Evolutionary conservation across 2,888 invertebrate species (phyloP).

Genomic region (Plusia festucae): DNA sequence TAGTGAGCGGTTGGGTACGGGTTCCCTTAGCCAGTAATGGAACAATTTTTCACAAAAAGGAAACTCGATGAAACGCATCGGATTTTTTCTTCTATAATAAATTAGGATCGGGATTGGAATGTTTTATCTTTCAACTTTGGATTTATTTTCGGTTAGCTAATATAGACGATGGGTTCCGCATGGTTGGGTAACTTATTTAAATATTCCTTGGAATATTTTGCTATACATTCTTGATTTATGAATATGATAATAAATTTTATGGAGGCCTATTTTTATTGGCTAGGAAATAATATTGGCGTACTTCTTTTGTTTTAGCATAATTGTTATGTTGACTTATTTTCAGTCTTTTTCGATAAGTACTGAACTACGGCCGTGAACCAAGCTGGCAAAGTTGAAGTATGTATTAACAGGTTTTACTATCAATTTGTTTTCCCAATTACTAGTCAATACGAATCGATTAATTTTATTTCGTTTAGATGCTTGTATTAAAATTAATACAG

Average conservation of each 20-base stretch:
- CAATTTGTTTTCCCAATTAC: no score
- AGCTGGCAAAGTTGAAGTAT: no score
- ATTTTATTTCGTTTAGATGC: not conserved
- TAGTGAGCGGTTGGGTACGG: conserved; percentile 71
- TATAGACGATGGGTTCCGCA: conserved; percentile 45
- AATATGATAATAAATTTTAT: not conserved
- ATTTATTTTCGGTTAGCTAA: conserved; percentile 49
- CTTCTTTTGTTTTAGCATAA: no score
- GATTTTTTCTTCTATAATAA: conserved; percentile 76
- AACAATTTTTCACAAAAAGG: conserved; percentile 84
- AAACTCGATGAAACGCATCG: conserved; percentile 78
- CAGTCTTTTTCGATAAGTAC: no score
- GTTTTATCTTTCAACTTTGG: conserved; percentile 66
- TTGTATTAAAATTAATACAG: not conserved
- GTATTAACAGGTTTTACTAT: no score
- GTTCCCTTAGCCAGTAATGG: conserved; percentile 77
- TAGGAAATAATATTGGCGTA: no score
- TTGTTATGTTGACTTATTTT: no score
- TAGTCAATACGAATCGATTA: not conserved
- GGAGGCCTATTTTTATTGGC: no score
- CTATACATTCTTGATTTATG: not conserved
- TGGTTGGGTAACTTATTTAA: conserved; percentile 34
- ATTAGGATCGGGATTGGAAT: conserved; percentile 74
- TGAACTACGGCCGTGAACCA: no score
- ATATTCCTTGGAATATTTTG: conserved; percentile 21